Base-by-base conservation (phyloP, 2,113 vertebrate species). In the Scortum barcoo region DNA sequence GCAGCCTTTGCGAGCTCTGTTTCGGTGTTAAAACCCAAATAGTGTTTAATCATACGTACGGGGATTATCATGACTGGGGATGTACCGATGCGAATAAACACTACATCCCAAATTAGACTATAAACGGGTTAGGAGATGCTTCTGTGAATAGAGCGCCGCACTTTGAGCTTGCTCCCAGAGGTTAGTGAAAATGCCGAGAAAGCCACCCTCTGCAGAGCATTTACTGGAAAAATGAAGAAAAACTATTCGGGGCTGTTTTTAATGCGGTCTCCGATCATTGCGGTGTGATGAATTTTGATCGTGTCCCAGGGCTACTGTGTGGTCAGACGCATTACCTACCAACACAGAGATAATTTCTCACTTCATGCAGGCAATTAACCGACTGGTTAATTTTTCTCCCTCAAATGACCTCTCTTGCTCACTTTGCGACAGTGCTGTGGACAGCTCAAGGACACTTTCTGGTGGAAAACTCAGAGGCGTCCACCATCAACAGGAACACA, bases 401-500 rank as follows among this genome's bases (percentile, higher is more conserved):
- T 62, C 14, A 74, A 74, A 76, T 82, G 61, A 83, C 69, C 63
- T 20, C 33, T 40, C 13, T 28, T 16, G 30, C 20, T 81, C 28
- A 22, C 48, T 63, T 51, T 60, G 20, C 54, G 80, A 36, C 89
- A 99, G 98, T 99, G 62, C 95, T 99, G 11, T 99, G 98, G 98
- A 99, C 98, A 4, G 97, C 98, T 51, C 98, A 99, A 91, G 97
- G 98, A 86, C 96, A 95, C 51, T 99, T 98, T 82, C 91, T 99
- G 88, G 97, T 99, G 76, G 94, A 97, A 82, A 99, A 99, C 93
- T 99, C 98, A 0, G 95, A 99, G 83, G 97, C 96, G 62, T 95
- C 96, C 77, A 99, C 97, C 19, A 99, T 99, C 90, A 98, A 97
- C 91, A 97, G 96, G 89, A 99, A 99, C 93, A 99, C 98, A 26